phyloP scores from a whole-genome alignment of 2,888 invertebrate species.

The Euclidia mi region DNA sequence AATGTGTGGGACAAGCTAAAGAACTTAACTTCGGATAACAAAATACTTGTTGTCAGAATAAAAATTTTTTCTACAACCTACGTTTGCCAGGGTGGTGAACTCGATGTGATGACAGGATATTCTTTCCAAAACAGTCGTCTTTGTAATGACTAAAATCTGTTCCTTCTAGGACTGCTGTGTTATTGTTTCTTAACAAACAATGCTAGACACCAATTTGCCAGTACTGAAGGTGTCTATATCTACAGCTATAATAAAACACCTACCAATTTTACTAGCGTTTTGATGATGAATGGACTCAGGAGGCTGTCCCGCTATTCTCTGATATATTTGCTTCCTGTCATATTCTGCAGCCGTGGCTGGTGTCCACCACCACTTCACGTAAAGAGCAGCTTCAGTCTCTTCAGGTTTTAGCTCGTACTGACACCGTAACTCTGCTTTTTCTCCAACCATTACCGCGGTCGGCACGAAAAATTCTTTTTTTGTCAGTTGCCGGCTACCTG shows the following conservation, averaged over 20 bases:
- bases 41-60: too few species aligned
- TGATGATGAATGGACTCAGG: constrained; percentile 52
- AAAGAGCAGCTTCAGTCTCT: constrained; percentile 59
- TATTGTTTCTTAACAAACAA: too few species aligned
- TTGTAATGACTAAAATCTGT: too few species aligned
- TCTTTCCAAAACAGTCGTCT: too few species aligned
- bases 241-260: constrained; percentile 19
- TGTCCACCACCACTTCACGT: constrained; percentile 82
- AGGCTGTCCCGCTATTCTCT: constrained; percentile 62
- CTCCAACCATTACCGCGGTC: constrained; percentile 62
- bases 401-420: constrained; percentile 55
- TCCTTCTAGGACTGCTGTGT: too few species aligned
- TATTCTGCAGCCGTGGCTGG: constrained; percentile 59
- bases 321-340: constrained; percentile 69
- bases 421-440: constrained; percentile 70
- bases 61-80: too few species aligned
- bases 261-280: constrained; percentile 63
- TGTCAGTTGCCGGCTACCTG: constrained; percentile 75
- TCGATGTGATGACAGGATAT: too few species aligned
- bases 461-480: constrained; percentile 79
- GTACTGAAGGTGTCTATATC: too few species aligned
- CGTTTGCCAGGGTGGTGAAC: too few species aligned
- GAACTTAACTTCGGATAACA: too few species aligned
- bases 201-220: too few species aligned
- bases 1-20: too few species aligned